These are phyloP conservation scores for Heliconius congener DNA, from an alignment of 1,140 invertebrate species.

Conservation along the genomic window DNA sequence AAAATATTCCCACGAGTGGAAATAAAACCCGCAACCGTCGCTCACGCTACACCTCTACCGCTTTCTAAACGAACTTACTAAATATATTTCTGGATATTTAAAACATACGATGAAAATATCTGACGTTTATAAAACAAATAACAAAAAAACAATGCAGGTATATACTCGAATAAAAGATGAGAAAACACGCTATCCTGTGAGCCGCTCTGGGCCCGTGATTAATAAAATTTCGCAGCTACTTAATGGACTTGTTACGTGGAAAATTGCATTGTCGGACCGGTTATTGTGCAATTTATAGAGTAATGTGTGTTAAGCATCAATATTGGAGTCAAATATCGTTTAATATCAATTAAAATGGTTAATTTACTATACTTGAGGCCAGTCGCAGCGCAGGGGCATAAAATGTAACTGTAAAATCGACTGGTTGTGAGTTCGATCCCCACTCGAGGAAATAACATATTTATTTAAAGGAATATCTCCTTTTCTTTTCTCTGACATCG, in stretches of 20 bases:
- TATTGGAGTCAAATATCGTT: neutral
- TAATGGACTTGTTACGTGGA: conserved; percentile 24
- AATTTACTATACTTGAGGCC: no score
- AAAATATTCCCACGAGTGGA: no score
- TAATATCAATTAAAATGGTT: neutral
- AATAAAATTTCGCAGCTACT: conserved; percentile 33
- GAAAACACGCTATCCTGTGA: conserved; percentile 24
- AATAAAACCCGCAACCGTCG: no score
- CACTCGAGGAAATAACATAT: no score
- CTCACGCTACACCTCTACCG: no score
- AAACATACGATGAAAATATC: neutral
- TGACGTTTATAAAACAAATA: neutral
- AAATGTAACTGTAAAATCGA: no score
- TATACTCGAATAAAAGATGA: conserved; percentile 25
- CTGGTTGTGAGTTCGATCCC: no score
- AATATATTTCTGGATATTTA: neutral
- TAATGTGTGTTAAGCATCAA: conserved; percentile 16
- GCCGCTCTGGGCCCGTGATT: conserved; percentile 22
- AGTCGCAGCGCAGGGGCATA: no score
- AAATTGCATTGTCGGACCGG: conserved; percentile 26
- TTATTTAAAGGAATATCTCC: no score
- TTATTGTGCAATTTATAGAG: conserved; percentile 21
- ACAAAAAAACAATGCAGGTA: conserved; percentile 20
- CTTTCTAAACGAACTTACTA: no score
- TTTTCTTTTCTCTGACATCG: no score